Conservation (phyloP, 2,113 vertebrate genomes). For the mouse (Mus musculus) region DNA sequence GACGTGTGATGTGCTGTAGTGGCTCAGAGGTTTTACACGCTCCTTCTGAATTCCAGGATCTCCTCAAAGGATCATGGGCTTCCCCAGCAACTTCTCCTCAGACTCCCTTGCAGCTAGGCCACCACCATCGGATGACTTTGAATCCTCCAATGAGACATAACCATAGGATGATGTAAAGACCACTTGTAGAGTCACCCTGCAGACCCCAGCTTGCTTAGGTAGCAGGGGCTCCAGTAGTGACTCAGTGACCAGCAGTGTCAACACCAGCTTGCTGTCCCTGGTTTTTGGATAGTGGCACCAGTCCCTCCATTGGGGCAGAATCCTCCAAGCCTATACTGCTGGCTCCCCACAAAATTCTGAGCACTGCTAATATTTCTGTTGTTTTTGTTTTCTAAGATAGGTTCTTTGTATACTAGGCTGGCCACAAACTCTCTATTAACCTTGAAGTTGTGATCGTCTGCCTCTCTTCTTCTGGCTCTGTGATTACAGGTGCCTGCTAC, state of each 20-base stretch:
- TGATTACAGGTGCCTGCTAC: not conserved
- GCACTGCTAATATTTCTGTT: not conserved
- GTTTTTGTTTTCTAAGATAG: not conserved
- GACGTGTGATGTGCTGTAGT: fast-evolving
- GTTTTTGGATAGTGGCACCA: fast-evolving
- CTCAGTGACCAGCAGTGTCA: fast-evolving
- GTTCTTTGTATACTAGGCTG: not conserved
- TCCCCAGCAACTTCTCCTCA: not conserved
- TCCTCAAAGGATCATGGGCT: not conserved
- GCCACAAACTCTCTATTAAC: not conserved
- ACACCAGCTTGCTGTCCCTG: not conserved
- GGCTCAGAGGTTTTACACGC: fast-evolving
- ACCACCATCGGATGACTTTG: not conserved
- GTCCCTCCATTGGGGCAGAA: fast-evolving
- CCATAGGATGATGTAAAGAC: fast-evolving
- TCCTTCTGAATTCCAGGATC: not conserved
- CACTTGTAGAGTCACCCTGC: fast-evolving
- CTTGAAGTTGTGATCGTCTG: not conserved
- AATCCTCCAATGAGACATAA: not conserved
- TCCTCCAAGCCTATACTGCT: too few relatives aligned
- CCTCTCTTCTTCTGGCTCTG: not conserved
- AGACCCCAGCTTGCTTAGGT: too few relatives aligned
- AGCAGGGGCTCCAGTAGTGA: not conserved
- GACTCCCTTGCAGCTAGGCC: not conserved
- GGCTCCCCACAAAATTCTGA: not conserved